A percentile compares a stretch with the other conserved stretches of the same genome.
Evolutionary conservation across 2,113 vertebrate species (phyloP).

Genomic region (Elephas maximus): DNA sequence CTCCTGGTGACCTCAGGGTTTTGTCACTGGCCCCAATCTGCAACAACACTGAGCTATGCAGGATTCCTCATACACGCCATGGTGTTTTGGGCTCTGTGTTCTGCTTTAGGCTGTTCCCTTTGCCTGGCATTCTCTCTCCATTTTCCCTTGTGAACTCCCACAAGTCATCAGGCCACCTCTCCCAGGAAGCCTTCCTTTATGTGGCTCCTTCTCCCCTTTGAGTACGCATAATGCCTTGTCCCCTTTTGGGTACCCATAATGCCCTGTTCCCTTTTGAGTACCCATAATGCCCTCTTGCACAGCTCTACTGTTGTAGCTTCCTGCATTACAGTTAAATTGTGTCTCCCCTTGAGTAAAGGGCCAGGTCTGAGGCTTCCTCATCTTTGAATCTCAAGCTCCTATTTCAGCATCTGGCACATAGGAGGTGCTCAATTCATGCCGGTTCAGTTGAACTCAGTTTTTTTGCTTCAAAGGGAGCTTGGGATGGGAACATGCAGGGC

Average conservation of each 20-base stretch:
- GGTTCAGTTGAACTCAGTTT: not conserved
- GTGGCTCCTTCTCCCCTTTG: not conserved
- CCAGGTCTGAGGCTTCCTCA: not conserved
- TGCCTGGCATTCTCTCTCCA: not conserved
- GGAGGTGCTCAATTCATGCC: not conserved
- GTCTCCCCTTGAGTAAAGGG: not conserved
- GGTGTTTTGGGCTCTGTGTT: not conserved
- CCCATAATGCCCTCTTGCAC: no score
- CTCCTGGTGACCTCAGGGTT: not conserved
- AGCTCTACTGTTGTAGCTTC: accelerated
- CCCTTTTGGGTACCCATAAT: no score
- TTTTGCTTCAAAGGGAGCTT: not conserved
- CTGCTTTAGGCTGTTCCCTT: not conserved
- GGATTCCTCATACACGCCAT: accelerated
- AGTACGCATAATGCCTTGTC: not conserved
- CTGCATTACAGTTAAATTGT: not conserved
- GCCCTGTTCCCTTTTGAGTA: no score
- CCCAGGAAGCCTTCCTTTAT: not conserved
- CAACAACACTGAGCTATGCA: accelerated
- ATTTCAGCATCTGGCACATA: not conserved
- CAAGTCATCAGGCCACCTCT: not conserved
- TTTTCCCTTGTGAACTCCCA: not conserved
- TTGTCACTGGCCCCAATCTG: accelerated
- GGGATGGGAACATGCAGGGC: not conserved
- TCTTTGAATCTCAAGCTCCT: not conserved